Conservation (phyloP, 2,888 invertebrate genomes). For the Reticulitermes lucifugus region DNA sequence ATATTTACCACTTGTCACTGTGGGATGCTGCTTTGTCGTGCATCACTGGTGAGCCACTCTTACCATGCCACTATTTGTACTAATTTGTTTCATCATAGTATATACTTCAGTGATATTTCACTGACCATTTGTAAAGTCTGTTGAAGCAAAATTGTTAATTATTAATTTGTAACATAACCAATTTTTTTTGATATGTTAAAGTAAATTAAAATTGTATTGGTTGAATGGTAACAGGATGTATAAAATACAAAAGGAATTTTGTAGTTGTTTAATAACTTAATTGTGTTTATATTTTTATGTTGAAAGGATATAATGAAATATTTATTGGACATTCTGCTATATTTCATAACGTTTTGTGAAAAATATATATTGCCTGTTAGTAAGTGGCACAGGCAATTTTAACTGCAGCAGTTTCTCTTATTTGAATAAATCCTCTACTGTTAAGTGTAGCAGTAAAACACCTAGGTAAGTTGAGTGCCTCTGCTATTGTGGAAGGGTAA, state of each 20-base stretch:
- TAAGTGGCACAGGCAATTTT: neutral
- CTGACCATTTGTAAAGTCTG: neutral
- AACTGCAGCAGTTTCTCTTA: constrained; percentile 8
- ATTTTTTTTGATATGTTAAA: neutral
- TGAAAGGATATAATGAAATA: neutral
- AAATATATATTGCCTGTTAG: neutral
- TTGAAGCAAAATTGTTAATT: neutral
- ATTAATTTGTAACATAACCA: neutral
- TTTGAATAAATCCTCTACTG: neutral
- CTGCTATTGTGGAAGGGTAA: neutral
- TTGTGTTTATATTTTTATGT: constrained; percentile 24
- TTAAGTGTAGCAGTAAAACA: neutral
- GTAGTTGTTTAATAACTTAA: constrained; percentile 18
- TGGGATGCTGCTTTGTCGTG: too few relatives aligned
- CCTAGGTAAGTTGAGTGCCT: neutral
- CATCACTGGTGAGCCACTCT: too few relatives aligned
- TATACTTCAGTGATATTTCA: neutral
- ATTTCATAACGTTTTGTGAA: constrained; percentile 4
- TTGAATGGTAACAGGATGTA: neutral
- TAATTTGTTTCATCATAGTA: too few relatives aligned
- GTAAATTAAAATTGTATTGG: neutral
- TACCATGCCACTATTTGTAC: too few relatives aligned
- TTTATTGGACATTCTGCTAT: constrained; percentile 17
- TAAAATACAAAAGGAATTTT: constrained; percentile 2
- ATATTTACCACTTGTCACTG: too few relatives aligned